Percentiles rank a stretch among this genome's conserved stretches.
Evolutionary conservation across 2,797 vertebrate species (phyloP).

Genomic region (Syngnathus acus): DNA sequence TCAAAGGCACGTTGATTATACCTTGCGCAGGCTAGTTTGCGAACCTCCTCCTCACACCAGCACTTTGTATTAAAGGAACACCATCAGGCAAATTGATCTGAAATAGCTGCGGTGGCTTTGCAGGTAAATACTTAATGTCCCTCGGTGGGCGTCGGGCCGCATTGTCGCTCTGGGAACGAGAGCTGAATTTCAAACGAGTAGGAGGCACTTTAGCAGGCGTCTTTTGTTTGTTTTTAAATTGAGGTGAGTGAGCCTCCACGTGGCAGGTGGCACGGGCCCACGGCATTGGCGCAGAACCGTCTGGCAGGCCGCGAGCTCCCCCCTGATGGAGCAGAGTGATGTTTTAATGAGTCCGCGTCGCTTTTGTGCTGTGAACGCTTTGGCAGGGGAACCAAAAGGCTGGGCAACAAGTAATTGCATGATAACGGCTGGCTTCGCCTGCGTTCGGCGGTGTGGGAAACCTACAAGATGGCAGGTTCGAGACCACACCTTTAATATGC

Average conservation of each 20-base stretch:
- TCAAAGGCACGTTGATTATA: background rate
- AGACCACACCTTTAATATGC: background rate
- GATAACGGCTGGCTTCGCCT: background rate
- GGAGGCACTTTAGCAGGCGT: slow-evolving; percentile 8
- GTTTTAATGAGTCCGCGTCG: slow-evolving; percentile 48
- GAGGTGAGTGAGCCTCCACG: slow-evolving; percentile 24
- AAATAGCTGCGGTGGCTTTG: background rate
- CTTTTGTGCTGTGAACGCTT: background rate
- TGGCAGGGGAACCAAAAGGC: background rate
- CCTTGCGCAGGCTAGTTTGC: background rate
- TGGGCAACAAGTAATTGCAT: slow-evolving; percentile 6
- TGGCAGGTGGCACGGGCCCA: slow-evolving; percentile 27
- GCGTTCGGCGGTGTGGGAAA: too few species aligned
- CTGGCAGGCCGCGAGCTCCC: slow-evolving; percentile 20
- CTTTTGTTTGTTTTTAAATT: background rate
- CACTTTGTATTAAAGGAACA: background rate
- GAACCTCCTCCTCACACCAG: background rate
- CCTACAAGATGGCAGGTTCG: background rate
- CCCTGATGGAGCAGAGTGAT: slow-evolving; percentile 38
- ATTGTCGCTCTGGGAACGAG: slow-evolving; percentile 22
- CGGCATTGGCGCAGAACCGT: slow-evolving; percentile 17
- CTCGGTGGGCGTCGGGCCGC: slow-evolving; percentile 12
- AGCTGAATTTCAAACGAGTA: slow-evolving; percentile 28
- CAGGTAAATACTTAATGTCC: background rate
- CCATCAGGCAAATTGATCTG: background rate